A percentile compares a stretch with the other conserved stretches of the same genome.
Conservation (phyloP, 2,797 vertebrate genomes). For the Chromobotia macracanthus region DNA sequence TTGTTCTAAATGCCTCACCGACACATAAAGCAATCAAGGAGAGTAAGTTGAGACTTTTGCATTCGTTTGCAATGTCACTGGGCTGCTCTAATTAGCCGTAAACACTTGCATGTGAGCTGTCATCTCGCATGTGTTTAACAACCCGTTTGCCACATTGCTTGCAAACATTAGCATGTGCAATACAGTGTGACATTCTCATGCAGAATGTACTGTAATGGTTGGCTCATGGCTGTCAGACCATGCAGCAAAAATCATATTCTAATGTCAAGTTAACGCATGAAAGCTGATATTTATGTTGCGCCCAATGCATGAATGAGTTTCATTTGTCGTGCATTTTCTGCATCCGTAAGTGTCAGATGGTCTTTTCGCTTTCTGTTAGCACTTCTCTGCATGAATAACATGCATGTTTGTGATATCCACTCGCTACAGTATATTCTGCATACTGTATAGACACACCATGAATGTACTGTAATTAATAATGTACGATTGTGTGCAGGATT, state of each 20-base stretch:
- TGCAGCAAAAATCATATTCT: neutral
- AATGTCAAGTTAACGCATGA: neutral
- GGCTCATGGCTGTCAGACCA: too few species aligned
- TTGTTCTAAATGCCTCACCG: conserved; percentile 45
- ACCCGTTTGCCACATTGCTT: neutral
- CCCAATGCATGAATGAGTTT: neutral
- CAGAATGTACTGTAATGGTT: neutral
- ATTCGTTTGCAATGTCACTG: conserved; percentile 5
- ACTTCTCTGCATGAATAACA: neutral
- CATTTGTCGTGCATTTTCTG: neutral
- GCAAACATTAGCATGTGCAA: neutral
- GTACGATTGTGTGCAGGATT: conserved; percentile 69
- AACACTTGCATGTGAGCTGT: conserved; percentile 1
- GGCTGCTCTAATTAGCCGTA: neutral
- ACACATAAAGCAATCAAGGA: conserved; percentile 63
- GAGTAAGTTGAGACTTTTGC: conserved; percentile 64
- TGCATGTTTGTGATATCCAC: neutral
- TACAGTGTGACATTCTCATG: neutral
- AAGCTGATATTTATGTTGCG: conserved; percentile 2
- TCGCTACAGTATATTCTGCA: neutral
- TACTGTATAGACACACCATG: conserved; percentile 1
- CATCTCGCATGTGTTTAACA: neutral
- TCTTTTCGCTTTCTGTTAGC: conserved; percentile 38
- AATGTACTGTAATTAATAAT: neutral
- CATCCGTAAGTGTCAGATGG: conserved; percentile 2